Conservation (phyloP, 64 coral and sea anemone species). For the Montipora capricornis region DNA sequence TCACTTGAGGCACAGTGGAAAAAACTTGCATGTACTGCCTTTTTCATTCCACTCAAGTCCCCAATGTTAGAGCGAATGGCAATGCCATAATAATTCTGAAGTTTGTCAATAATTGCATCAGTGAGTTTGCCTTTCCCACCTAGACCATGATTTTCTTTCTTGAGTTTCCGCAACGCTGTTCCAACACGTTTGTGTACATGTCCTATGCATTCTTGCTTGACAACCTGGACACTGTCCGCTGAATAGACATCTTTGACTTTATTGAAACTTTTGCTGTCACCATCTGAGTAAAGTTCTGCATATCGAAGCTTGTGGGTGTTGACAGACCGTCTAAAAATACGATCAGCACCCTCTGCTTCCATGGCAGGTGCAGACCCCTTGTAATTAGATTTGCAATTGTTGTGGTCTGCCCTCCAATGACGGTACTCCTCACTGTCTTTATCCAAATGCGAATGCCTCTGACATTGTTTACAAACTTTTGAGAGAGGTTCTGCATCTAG, state of each 20-base stretch:
- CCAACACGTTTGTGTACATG: slow-evolving; percentile 35
- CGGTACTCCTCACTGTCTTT: background rate
- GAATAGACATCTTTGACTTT: slow-evolving; percentile 9
- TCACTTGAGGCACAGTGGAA: slow-evolving; percentile 38
- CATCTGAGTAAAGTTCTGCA: slow-evolving; percentile 11
- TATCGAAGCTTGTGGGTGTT: no score
- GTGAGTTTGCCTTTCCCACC: slow-evolving; percentile 63
- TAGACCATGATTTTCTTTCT: slow-evolving; percentile 41
- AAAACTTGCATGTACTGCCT: slow-evolving; percentile 73
- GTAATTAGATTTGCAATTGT: slow-evolving; percentile 45
- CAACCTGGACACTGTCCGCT: background rate
- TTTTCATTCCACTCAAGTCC: slow-evolving; percentile 69
- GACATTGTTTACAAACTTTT: slow-evolving; percentile 55
- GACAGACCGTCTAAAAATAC: no score
- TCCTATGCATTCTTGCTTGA: slow-evolving; percentile 34
- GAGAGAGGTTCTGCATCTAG: slow-evolving; percentile 59
- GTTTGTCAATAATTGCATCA: slow-evolving; percentile 51
- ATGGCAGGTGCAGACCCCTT: slow-evolving; percentile 31
- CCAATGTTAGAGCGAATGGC: slow-evolving; percentile 64
- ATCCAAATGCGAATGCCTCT: slow-evolving; percentile 22
- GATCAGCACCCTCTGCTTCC: slow-evolving; percentile 13
- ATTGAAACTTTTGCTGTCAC: slow-evolving; percentile 17
- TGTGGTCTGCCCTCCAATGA: slow-evolving; percentile 51
- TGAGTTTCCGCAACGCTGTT: slow-evolving; percentile 20
- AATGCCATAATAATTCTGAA: slow-evolving; percentile 76